Conservation (phyloP, 2,888 invertebrate species). For the Hyalella azteca region DNA sequence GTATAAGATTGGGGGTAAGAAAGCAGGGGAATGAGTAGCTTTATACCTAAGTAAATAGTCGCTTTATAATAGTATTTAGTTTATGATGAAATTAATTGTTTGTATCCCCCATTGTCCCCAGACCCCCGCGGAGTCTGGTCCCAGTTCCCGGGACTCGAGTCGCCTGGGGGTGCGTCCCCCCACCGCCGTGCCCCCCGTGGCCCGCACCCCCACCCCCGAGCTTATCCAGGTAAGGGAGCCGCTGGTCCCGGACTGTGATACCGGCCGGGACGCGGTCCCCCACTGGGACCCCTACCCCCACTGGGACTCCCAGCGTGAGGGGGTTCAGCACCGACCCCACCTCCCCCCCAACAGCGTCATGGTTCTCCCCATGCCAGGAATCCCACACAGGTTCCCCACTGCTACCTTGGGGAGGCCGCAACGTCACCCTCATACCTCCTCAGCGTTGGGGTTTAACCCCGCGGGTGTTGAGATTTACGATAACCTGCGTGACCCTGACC, state of each 20-base stretch:
- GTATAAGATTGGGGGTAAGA: neutral
- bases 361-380: neutral
- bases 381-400: too few relatives aligned
- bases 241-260: neutral
- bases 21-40: too few relatives aligned
- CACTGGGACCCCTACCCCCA: neutral
- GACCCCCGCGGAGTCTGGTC: slow-evolving; percentile 49
- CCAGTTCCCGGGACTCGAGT: slow-evolving; percentile 49
- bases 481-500: neutral
- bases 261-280: neutral
- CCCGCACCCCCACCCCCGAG: slow-evolving; percentile 64
- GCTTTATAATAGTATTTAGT: neutral
- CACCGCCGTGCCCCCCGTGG: slow-evolving; percentile 58
- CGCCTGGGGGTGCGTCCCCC: slow-evolving; percentile 47
- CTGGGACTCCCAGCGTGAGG: neutral
- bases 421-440: neutral
- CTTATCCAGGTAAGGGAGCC: slow-evolving; percentile 63
- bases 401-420: too few relatives aligned
- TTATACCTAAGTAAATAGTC: neutral
- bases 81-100: neutral
- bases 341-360: slow-evolving; percentile 15
- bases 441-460: neutral
- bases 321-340: neutral
- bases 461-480: neutral
- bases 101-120: neutral